Percentiles rank a stretch among this genome's conserved stretches.
Evolutionary conservation across 1,140 invertebrate species (phyloP).

Genomic region (Ostrea denselamellosa): DNA sequence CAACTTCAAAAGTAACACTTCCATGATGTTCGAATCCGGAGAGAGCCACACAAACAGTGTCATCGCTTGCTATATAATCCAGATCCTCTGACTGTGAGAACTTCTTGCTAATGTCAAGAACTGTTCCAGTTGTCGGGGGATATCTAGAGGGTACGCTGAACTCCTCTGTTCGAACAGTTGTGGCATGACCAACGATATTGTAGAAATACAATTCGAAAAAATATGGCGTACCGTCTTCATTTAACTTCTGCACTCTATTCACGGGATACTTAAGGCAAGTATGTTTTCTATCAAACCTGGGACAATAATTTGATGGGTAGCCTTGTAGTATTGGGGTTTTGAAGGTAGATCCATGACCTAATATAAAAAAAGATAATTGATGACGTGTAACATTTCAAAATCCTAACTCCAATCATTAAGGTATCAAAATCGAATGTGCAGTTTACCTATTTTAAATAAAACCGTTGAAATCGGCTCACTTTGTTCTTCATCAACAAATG

Average conservation of each 20-base stretch:
- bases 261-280: slow-evolving; percentile 50
- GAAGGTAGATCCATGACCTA: slow-evolving; percentile 3
- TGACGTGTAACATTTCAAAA: neutral
- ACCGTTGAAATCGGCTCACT: slow-evolving; percentile 37
- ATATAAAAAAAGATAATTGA: neutral
- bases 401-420: neutral
- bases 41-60: slow-evolving; percentile 54
- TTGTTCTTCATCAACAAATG: slow-evolving; percentile 56
- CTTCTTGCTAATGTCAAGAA: slow-evolving; percentile 49
- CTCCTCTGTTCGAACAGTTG: slow-evolving; percentile 41
- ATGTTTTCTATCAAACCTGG: neutral
- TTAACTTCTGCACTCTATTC: slow-evolving; percentile 45
- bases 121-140: slow-evolving; percentile 52
- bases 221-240: slow-evolving; percentile 44
- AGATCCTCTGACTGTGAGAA: slow-evolving; percentile 25
- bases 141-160: slow-evolving; percentile 54
- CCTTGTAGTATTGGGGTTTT: neutral
- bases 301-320: neutral
- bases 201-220: slow-evolving; percentile 51
- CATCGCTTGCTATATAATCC: slow-evolving; percentile 48
- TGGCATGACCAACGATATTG: slow-evolving; percentile 58
- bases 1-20: slow-evolving; percentile 51
- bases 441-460: slow-evolving; percentile 55
- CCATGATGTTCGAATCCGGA: slow-evolving; percentile 59
- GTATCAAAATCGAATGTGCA: neutral